Evolutionary conservation across 2,888 invertebrate species (phyloP).

Genomic region (Anoplius nigerrimus): DNA sequence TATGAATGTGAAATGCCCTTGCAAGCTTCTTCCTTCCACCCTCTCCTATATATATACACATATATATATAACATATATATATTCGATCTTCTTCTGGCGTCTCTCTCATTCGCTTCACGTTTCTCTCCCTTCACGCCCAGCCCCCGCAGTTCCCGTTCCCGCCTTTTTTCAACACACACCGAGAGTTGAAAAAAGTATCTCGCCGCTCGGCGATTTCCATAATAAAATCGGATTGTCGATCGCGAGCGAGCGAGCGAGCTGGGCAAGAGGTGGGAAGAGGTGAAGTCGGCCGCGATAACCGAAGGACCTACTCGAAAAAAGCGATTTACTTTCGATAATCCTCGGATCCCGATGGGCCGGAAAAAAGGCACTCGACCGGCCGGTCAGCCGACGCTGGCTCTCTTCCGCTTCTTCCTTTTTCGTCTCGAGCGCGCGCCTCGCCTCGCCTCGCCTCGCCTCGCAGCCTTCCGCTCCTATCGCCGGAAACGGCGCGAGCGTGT

Average conservation of each 20-base stretch:
- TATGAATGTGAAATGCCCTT: constrained; percentile 40
- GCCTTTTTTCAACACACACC: constrained; percentile 2
- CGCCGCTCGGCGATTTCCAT: constrained; percentile 42
- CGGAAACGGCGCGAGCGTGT: too few relatives aligned
- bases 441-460: too few relatives aligned
- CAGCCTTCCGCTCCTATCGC: too few relatives aligned
- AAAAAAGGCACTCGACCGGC: constrained; percentile 19
- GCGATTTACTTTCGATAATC: constrained; percentile 35
- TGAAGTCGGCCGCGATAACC: constrained; percentile 20
- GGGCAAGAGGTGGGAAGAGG: constrained; percentile 5
- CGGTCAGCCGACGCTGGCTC: not conserved
- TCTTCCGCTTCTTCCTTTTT: not conserved
- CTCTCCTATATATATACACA: not conserved
- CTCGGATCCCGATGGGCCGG: constrained; percentile 13
- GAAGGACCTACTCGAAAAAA: constrained; percentile 13
- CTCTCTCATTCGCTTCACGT: constrained; percentile 20
- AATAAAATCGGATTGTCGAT: constrained; percentile 42
- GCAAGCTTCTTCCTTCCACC: constrained; percentile 6
- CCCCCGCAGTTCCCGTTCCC: not conserved
- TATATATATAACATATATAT: too few relatives aligned
- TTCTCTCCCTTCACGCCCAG: not conserved
- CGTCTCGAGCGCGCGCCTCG: not conserved
- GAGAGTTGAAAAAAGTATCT: constrained; percentile 39
- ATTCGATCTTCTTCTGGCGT: not conserved
- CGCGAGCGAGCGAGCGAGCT: not conserved